These are phyloP conservation scores for Galbula dea DNA, from an alignment of 2,113 vertebrate genomes.

Conservation along the genomic window DNA sequence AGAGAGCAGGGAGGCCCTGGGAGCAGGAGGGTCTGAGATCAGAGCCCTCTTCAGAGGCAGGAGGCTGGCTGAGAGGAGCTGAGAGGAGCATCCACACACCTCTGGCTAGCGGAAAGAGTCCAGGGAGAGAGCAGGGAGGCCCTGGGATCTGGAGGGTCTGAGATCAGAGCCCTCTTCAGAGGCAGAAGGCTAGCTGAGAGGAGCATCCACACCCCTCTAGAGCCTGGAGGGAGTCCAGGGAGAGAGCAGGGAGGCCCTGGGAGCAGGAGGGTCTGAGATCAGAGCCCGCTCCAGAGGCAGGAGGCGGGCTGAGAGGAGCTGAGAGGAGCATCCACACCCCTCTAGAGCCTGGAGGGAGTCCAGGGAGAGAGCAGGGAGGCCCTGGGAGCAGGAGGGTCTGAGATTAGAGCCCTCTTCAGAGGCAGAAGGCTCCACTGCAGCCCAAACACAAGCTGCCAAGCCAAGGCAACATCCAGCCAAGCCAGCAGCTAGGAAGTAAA, in stretches of 20 bases:
- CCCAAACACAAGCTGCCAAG: neutral
- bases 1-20: neutral
- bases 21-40: neutral
- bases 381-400: neutral
- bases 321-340: too few relatives aligned
- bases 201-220: neutral
- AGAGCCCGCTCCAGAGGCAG: too few relatives aligned
- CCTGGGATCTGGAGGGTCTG: neutral
- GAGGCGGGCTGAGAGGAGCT: too few relatives aligned
- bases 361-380: neutral
- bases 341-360: too few relatives aligned
- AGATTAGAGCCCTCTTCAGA: neutral
- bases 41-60: too few relatives aligned
- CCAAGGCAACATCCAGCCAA: neutral
- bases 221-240: neutral
- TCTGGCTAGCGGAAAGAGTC: too few relatives aligned
- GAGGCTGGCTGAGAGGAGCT: too few relatives aligned
- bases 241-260: neutral
- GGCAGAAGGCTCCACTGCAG: neutral
- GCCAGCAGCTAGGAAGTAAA: neutral
- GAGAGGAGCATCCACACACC: too few relatives aligned
- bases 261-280: neutral
- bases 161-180: neutral
- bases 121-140: neutral
- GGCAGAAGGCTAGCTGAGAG: constrained; percentile 19